Evolutionary conservation across 2,888 invertebrate genomes (phyloP).

Genomic region (Stratiomys singularior): DNA sequence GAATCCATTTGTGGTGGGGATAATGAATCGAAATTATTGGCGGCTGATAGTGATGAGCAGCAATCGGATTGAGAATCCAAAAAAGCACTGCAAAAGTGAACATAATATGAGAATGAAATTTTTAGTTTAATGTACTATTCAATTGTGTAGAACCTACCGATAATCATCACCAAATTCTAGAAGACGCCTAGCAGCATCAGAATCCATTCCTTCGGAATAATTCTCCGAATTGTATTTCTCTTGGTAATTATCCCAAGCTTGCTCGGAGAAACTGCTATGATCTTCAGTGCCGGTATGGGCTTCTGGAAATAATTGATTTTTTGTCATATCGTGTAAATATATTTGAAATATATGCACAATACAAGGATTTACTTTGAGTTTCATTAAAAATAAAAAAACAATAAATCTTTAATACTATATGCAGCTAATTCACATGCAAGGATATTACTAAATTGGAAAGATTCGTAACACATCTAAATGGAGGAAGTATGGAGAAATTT

Average conservation of each 20-base stretch:
- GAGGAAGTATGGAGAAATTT: too few species aligned
- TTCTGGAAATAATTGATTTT: conserved; percentile 60
- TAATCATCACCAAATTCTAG: conserved; percentile 92
- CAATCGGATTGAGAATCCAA: conserved; percentile 91
- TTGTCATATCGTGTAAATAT: too few species aligned
- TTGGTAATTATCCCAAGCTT: conserved; percentile 97
- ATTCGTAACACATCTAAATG: too few species aligned
- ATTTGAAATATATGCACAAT: too few species aligned
- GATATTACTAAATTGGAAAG: too few species aligned
- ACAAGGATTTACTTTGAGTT: too few species aligned
- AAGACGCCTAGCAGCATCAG: conserved; percentile 83
- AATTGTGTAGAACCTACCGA: conserved; percentile 67
- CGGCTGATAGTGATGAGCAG: conserved; percentile 81
- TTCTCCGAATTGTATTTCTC: conserved; percentile 92
- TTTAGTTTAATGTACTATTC: background rate
- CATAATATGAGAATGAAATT: background rate
- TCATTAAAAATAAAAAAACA: too few species aligned
- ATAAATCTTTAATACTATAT: too few species aligned
- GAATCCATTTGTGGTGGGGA: conserved; percentile 67
- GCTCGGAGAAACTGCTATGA: conserved; percentile 86
- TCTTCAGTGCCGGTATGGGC: conserved; percentile 75
- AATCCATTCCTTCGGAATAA: conserved; percentile 87
- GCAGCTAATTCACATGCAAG: too few species aligned
- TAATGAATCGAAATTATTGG: conserved; percentile 66
- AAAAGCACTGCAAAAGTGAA: conserved; percentile 68